These are phyloP conservation scores for Chionoecetes opilio DNA, from an alignment of 1,140 invertebrate genomes.

Conservation along the genomic window DNA sequence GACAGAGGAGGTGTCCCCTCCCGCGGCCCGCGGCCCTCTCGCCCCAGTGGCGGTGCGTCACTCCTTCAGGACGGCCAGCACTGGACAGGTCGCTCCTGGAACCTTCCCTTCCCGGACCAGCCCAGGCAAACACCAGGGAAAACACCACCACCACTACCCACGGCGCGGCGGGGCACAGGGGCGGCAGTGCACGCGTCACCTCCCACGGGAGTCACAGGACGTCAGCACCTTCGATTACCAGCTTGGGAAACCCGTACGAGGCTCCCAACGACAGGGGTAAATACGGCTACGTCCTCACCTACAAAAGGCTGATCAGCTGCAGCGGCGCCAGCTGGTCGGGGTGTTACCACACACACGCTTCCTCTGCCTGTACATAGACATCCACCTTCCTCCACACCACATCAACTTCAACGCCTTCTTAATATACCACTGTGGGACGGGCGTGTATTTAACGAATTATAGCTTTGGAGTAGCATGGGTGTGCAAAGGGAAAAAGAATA, in stretches of 20 bases:
- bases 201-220: neutral
- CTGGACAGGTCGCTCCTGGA: neutral
- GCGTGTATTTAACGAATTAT: neutral
- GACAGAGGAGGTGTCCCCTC: constrained; percentile 72
- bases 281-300: constrained; percentile 66
- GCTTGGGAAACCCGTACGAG: constrained; percentile 57
- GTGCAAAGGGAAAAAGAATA: neutral
- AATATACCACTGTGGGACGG: neutral
- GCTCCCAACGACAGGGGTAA: constrained; percentile 54
- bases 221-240: neutral
- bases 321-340: neutral
- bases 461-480: neutral
- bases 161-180: neutral
- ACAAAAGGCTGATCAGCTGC: constrained; percentile 11
- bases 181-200: neutral
- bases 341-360: constrained; percentile 30
- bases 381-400: neutral
- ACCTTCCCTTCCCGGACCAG: neutral
- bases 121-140: neutral
- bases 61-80: neutral
- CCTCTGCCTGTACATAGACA: neutral
- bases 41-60: constrained; percentile 15
- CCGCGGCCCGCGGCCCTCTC: constrained; percentile 34
- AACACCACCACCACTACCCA: too few species aligned
- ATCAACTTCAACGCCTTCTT: neutral